Evolutionary conservation across 2,888 invertebrate species (phyloP), one percentile per base, ranked within the genome.

Genomic region (Chironomus riparius): DNA sequence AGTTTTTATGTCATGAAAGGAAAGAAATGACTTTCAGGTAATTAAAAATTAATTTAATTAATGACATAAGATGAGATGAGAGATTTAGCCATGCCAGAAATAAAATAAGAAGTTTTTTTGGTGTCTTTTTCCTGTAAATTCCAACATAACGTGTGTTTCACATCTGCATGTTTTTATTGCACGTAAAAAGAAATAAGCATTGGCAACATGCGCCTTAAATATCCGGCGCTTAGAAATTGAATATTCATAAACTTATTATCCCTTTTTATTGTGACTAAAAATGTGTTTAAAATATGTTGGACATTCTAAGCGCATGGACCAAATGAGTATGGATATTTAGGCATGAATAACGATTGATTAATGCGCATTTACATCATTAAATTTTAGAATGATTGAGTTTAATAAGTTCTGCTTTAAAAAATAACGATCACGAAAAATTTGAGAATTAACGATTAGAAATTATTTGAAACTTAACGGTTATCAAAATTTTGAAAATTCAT

Each of bases 211-310:
- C 65, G 24, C 24, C 21, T 24, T 5, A 24, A 56, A 22, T 56
- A n/a, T 71, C 71, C 56, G 71, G 71, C 71, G 71, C 71, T 71
- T 71, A 24, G n/a, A 13, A 18, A 13, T 50, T 50, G 65, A 65
- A 65, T 65, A 65, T 65, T 65, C 65, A 65, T 69, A 69, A 6
- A 22, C 22, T 22, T 13, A 21, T 68, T 1, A 18, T 22, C 28
- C 47, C 18, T 28, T 38, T 47, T 70, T 68, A 68, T 38, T 68
- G 38, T 38, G 38, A 28, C 12, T 28, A 28, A 73, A 61, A 73
- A 62, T 62, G 72, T 73, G 72, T 62, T 38, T 4, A 24, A 73
- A 73, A 73, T n/a, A 62, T 73, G 72, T 73, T 15, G 13, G 28
- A 10, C 65, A 21, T 38, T 10, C 38, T 38, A 38, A 38, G 38